phyloP scores from a whole-genome alignment of 2,113 vertebrate genomes.

The Perca flavescens region DNA sequence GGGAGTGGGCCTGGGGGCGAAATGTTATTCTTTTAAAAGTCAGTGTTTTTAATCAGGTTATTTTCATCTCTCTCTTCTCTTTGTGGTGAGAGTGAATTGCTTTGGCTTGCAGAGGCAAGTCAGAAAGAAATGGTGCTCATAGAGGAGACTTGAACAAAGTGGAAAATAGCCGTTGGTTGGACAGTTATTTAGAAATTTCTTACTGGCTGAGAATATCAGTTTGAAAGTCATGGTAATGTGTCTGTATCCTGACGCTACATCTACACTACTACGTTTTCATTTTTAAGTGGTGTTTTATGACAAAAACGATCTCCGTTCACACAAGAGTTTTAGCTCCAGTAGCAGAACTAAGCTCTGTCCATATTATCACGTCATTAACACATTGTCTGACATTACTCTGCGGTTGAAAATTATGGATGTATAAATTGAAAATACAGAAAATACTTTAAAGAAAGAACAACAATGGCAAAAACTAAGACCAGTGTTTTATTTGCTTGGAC shows the following conservation, averaged over 20 bases:
- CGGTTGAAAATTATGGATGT: too few species aligned
- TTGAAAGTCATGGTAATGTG: background rate
- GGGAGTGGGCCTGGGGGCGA: slow-evolving; percentile 49
- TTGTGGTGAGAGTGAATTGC: slow-evolving; percentile 55
- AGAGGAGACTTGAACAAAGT: slow-evolving; percentile 32
- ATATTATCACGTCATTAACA: too few species aligned
- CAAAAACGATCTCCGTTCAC: too few species aligned
- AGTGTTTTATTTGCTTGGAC: too few species aligned
- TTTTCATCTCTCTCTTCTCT: slow-evolving; percentile 66
- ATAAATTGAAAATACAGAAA: too few species aligned
- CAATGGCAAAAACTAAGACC: too few species aligned
- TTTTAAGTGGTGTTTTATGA: too few species aligned
- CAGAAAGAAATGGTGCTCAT: slow-evolving; percentile 48
- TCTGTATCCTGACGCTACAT: background rate
- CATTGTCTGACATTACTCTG: too few species aligned
- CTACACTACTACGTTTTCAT: too few species aligned
- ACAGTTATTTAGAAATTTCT: background rate
- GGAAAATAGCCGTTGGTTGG: slow-evolving; percentile 18
- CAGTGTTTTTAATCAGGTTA: slow-evolving; percentile 75
- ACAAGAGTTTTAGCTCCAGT: too few species aligned
- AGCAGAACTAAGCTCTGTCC: too few species aligned
- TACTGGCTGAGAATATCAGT: background rate
- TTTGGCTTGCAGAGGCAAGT: slow-evolving; percentile 67
- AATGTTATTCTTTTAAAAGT: slow-evolving; percentile 77
- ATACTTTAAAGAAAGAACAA: too few species aligned